Conservation (phyloP, 2,113 vertebrate genomes). For the Pachyramphus minor region DNA sequence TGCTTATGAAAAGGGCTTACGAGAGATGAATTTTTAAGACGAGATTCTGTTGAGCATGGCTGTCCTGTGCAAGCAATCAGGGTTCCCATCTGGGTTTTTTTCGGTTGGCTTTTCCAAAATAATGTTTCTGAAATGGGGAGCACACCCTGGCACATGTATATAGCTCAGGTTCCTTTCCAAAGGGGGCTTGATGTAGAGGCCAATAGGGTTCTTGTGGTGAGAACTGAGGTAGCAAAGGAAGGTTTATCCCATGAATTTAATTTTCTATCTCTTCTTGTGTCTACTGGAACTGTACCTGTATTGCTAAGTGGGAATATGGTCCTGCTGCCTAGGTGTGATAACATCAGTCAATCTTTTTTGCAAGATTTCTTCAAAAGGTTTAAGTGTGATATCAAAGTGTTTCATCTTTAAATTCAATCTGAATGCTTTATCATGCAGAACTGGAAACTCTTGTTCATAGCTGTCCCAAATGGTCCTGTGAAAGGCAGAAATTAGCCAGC, state of each 20-base stretch:
- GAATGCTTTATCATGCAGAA: background rate
- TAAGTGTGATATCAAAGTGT: background rate
- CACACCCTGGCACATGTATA: background rate
- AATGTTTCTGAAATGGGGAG: background rate
- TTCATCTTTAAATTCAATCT: background rate
- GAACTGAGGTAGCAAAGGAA: background rate
- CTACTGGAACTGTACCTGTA: background rate
- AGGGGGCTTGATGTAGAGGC: background rate
- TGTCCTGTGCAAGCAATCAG: background rate
- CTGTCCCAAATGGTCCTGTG: background rate
- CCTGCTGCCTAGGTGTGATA: background rate
- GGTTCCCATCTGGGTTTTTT: background rate
- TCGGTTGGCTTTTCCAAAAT: background rate
- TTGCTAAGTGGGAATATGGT: background rate
- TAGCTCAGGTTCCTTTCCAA: background rate
- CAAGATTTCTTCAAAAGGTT: background rate
- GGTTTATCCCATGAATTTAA: background rate
- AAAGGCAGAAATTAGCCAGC: background rate
- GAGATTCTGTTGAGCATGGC: background rate
- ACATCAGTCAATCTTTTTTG: background rate
- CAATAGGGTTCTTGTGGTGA: background rate
- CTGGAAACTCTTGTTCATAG: background rate
- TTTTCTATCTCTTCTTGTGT: background rate
- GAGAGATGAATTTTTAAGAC: background rate
- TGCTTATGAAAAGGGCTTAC: background rate